Evolutionary conservation across 2,888 invertebrate genomes (phyloP), one percentile per base, ranked within the genome.

Genomic region (Nipponacmea schrenckii): DNA sequence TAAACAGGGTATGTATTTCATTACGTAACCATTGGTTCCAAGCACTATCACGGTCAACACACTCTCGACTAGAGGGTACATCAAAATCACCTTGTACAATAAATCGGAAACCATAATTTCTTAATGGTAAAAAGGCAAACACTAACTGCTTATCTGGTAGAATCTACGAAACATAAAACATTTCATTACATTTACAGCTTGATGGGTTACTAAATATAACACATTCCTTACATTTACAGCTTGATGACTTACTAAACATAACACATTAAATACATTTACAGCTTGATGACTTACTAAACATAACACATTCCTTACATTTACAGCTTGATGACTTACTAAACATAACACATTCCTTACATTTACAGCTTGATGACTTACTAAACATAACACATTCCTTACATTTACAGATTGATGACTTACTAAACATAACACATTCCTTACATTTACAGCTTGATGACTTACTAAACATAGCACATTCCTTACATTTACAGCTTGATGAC

Each of bases 31-130:
- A 88, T 77, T 89, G 88, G 78, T 89, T 89, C 89, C 89, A 89
- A 14, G 84, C 76, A 71, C 86, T 87, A 82, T 89, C 88, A 31
- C 82, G 75, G 71, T 86, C 86, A 5, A 89, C 85, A 69, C 88
- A 89, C 74, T 89, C 89, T 68, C 89, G 82, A 50, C 88, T 89
- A 12, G 89, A 88, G 0, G 89, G 89, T 4, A 89, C 85, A 73
- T 89, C 89, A 85, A 89, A 89, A 78, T 89, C 89, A 86, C 88
- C 88, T 82, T 89, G 89, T 2, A 89, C 77, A 62, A 89, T 83
- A 73, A 89, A 89, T 31, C 86, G 75, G 76, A 89, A 89, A 5
- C 89, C 89, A 72, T 88, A 89, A 68, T 86, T 86, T 39, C 89
- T 78, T 2, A 89, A 78, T 12, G 89, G 89, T 64, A 89, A 80